Evolutionary conservation across 2,888 invertebrate genomes (phyloP), one percentile per base, ranked within the genome.

Genomic region (Callosobruchus maculatus): DNA sequence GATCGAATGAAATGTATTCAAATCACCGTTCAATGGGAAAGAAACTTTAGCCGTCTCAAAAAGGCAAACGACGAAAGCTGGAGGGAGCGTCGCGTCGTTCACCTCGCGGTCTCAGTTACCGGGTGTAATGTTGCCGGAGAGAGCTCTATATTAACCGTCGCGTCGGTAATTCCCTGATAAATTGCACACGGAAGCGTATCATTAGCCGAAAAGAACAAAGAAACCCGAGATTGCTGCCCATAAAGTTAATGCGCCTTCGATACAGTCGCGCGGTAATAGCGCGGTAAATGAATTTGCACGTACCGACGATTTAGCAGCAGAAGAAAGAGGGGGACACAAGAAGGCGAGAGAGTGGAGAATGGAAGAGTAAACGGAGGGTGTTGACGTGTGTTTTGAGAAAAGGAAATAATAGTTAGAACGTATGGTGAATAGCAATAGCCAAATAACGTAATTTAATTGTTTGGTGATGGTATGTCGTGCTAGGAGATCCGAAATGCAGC

Each of bases 161-260:
- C 49, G 49, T 49, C 49, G 49, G 49, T 49, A 49, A 49, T 49
- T 49, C 49, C 49, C 49, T 49, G 49, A 49, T 49, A 49, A 49
- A 49, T 49, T 49, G 49, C 49, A 49, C 18, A 75, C 78, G 73
- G 74, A 70, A 75, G 76, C 76, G 72, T 77, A 77, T 80, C 75
- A 81, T 79, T 77, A 76, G 73, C 72, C 71, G 76, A 77, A 76
- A 76, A 80, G 49, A 49, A 49, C 49, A 49, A 49, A 49, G 49
- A 49, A 49, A 49, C 49, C 49, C 49, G 5, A 49, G 49, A 49
- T 49, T 49, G 49, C 49, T 7, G 49, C 13, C 49, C 49, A 49
- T 49, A 49, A 49, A 49, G 49, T 49, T 49, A 49, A 49, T 49
- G 49, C 49, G 49, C 5, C 49, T 49, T 49, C 49, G 49, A 49